A percentile compares a stretch with the other conserved stretches of the same genome.
These are phyloP conservation scores for Metridium senile DNA, from an alignment of 92 coral and sea anemone species.

Conservation along the genomic window DNA sequence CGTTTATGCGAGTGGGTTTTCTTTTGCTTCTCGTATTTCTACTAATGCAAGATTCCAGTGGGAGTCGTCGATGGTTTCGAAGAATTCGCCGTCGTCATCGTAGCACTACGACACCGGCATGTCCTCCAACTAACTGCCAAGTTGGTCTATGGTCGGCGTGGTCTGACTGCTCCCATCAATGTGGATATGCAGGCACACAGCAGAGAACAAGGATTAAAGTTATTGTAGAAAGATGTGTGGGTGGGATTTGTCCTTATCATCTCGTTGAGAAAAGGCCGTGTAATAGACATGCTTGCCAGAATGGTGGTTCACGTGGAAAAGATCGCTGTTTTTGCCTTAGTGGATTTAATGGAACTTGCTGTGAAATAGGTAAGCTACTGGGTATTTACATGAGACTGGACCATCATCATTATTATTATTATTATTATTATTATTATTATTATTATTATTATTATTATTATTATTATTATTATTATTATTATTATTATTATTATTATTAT, in stretches of 20 bases:
- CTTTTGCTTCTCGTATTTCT: neutral
- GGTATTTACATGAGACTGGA: no score
- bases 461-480: no score
- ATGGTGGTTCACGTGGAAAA: neutral
- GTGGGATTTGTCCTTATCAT: neutral
- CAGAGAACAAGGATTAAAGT: neutral
- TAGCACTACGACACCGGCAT: neutral
- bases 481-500: no score
- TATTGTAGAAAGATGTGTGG: neutral
- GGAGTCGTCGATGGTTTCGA: neutral
- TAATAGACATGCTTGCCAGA: neutral
- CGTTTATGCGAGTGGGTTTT: no score
- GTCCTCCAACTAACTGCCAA: neutral
- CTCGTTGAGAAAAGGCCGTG: neutral
- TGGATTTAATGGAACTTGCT: neutral
- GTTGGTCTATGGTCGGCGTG: neutral
- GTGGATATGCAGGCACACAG: neutral
- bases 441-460: no score
- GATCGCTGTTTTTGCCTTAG: neutral
- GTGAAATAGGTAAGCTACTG: neutral
- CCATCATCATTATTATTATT: no score
- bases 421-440: no score
- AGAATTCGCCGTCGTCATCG: neutral
- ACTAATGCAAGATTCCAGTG: neutral
- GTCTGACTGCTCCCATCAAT: neutral